Percentiles rank a stretch among this genome's conserved stretches.
Conservation (phyloP, 2,797 vertebrate species). For the Tympanoctomys barrerae region DNA sequence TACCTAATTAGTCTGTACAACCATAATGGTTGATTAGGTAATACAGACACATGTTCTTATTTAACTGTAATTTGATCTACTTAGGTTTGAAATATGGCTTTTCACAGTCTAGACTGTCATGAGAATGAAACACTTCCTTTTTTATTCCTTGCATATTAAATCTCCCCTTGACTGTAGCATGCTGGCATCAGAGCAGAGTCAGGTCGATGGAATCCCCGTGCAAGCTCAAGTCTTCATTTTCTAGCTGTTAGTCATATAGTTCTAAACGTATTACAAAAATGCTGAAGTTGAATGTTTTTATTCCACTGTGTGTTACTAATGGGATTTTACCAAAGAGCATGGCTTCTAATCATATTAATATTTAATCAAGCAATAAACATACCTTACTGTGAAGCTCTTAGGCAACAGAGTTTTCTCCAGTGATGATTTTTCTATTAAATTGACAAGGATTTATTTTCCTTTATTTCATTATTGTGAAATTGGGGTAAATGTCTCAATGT, state of each 20-base stretch:
- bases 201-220: neutral
- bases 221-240: conserved; percentile 19
- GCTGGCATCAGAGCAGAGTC: neutral
- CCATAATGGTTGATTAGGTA: conserved; percentile 73
- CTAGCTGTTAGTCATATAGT: neutral
- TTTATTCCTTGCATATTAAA: conserved; percentile 61
- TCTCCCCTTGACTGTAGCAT: conserved; percentile 50
- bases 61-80: conserved; percentile 76
- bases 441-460: conserved; percentile 69
- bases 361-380: conserved; percentile 83
- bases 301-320: conserved; percentile 72
- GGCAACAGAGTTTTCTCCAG: conserved; percentile 73
- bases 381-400: conserved; percentile 74
- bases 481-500: conserved; percentile 22
- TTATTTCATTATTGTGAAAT: conserved; percentile 71
- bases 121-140: conserved; percentile 46
- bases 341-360: conserved; percentile 83
- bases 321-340: conserved; percentile 82
- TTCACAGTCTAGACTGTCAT: conserved; percentile 48
- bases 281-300: conserved; percentile 63
- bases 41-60: conserved; percentile 71
- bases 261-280: conserved; percentile 61
- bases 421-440: conserved; percentile 71
- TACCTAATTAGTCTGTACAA: conserved; percentile 70
- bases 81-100: conserved; percentile 78